Percentiles rank a stretch among this genome's conserved stretches.
phyloP scores from a whole-genome alignment of 2,113 vertebrate species.

The Colossoma macropomum region DNA sequence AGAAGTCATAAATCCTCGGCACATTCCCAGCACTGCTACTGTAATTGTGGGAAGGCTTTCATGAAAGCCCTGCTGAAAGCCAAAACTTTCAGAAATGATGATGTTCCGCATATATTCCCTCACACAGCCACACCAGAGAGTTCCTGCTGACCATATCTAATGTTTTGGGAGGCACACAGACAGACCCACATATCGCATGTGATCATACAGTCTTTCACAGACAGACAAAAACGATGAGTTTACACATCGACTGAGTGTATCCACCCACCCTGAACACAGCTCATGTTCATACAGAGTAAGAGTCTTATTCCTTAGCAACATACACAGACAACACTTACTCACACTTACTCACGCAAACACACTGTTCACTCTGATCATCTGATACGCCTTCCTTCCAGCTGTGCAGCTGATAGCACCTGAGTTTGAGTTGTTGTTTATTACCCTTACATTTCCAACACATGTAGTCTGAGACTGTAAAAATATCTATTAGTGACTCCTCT shows the following conservation, averaged over 20 bases:
- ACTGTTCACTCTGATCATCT: neutral
- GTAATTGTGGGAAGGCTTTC: constrained; percentile 24
- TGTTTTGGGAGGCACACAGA: neutral
- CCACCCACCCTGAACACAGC: constrained; percentile 4
- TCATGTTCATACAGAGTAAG: neutral
- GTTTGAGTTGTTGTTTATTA: neutral
- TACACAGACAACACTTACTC: neutral
- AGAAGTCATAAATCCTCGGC: constrained; percentile 34
- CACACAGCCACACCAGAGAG: neutral
- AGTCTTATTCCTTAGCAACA: constrained; percentile 18
- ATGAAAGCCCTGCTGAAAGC: constrained; percentile 46
- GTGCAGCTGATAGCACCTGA: neutral
- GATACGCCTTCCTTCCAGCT: neutral
- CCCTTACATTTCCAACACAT: neutral
- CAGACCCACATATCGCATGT: neutral
- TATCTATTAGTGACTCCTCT: neutral
- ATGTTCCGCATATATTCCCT: neutral
- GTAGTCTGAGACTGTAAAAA: constrained; percentile 4
- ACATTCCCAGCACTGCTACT: constrained; percentile 19
- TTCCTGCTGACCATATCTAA: neutral
- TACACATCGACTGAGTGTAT: neutral
- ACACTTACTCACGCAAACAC: neutral
- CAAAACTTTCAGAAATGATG: constrained; percentile 19
- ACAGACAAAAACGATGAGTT: constrained; percentile 18
- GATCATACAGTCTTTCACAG: neutral